Base-by-base conservation (phyloP, 1,140 invertebrate species). In the Berghia stephanieae region DNA sequence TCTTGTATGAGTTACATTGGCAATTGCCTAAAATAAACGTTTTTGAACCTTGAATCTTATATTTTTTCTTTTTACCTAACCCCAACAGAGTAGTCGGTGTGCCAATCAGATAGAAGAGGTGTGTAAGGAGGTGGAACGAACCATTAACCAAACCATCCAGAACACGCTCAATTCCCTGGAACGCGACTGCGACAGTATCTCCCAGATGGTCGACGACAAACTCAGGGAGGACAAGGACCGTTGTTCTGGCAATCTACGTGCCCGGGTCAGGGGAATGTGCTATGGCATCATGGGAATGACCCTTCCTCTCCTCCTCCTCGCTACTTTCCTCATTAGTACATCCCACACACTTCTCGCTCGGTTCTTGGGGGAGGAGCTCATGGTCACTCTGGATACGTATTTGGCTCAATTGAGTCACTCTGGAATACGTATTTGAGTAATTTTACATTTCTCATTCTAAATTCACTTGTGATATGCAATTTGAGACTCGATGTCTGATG, bases 81-180 rank as follows among this genome's bases (percentile, higher is more conserved):
- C 31, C 18, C 27, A 16, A 6, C 78, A 91, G 89, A 81, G 83
- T 16, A 89, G 86, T 40, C 85, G 90, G 31, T 92, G 92, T 89
- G 90, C 88, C 1, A 93, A 93, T 81, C 92, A 93, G 84, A 93
- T 93, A 74, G 91, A 93, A 42, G 91, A 92, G 69, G 91, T 91
- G 24, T 92, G 92, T 82, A 90, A 90, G 68, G 91, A 92, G 40
- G 89, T 93, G 46, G 92, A 92, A 75, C 91, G 91, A 82, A 92
- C 91, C 10, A 93, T 93, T 78, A 92, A 92, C 68, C 90, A 91
- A 76, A 92, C 92, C 4, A 90, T 93, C 42, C 92, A 93, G 83
- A 92, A 91, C 80, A 92, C 92, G 6, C 85, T 93, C 24, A 92
- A 92, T 83, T 89, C 90, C 16, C 85, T 93, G 75, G 92, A 92